Conservation (phyloP, 2,888 invertebrate species). For the Meta bourneti region DNA sequence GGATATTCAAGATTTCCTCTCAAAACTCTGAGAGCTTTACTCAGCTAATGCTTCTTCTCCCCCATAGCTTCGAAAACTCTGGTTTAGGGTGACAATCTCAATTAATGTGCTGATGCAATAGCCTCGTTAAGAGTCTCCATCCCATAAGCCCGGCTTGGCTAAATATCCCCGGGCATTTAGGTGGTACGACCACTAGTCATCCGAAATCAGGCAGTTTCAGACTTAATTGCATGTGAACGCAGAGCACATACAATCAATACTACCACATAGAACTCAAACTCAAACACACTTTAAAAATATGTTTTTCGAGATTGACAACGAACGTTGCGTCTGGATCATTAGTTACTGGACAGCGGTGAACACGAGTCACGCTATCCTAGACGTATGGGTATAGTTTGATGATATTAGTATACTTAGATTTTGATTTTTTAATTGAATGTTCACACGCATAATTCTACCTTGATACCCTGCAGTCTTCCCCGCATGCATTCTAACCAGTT, state of each 20-base stretch:
- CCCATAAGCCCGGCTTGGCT: not conserved
- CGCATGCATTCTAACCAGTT: no score
- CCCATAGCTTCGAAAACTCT: not conserved
- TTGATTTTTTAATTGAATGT: no score
- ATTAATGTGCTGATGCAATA: slow-evolving; percentile 16
- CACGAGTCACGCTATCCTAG: not conserved
- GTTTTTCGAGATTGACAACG: not conserved
- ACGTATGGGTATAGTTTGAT: not conserved
- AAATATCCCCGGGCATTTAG: slow-evolving; percentile 36
- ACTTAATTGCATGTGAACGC: slow-evolving; percentile 14
- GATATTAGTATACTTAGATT: not conserved
- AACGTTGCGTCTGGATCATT: not conserved
- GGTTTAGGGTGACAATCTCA: not conserved
- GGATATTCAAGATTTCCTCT: not conserved
- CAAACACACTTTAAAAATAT: not conserved
- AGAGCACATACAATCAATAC: not conserved
- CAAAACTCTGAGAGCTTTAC: not conserved
- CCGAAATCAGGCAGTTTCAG: not conserved
- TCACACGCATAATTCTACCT: no score
- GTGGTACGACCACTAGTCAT: not conserved
- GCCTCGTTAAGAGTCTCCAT: slow-evolving; percentile 18
- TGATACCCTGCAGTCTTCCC: no score
- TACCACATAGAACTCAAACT: not conserved
- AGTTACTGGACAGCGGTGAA: not conserved
- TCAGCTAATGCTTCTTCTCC: not conserved